Evolutionary conservation across 2,888 invertebrate species (phyloP).

Genomic region (Eulithis prunata): DNA sequence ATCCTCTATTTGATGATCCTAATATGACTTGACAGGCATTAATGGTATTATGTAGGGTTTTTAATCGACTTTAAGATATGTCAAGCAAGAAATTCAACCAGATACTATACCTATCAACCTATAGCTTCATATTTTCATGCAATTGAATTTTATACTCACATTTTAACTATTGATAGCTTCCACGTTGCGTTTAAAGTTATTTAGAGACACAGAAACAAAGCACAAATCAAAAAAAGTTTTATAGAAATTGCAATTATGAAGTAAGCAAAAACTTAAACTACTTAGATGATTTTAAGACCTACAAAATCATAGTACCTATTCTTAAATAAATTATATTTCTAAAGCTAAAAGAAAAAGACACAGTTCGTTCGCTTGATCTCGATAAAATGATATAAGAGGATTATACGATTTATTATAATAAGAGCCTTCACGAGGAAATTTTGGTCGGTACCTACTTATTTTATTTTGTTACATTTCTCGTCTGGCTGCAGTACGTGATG

Average conservation of each 20-base stretch:
- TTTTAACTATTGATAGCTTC: too few species aligned
- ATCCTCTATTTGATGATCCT: constrained; percentile 47
- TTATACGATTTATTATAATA: constrained; percentile 80
- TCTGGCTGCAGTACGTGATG: constrained; percentile 59
- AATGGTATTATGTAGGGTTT: constrained; percentile 47
- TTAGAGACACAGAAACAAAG: too few species aligned
- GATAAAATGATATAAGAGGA: constrained; percentile 81
- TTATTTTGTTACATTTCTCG: constrained; percentile 68
- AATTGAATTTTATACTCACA: too few species aligned
- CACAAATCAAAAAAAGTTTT: too few species aligned
- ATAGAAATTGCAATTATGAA: too few species aligned
- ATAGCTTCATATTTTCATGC: too few species aligned
- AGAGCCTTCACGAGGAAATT: constrained; percentile 77
- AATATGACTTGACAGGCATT: constrained; percentile 44
- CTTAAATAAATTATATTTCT: not conserved
- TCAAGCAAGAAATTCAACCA: constrained; percentile 15
- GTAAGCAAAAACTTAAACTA: too few species aligned
- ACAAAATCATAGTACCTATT: too few species aligned
- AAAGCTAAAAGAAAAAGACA: constrained; percentile 12
- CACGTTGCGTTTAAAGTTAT: too few species aligned
- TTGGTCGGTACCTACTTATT: constrained; percentile 69
- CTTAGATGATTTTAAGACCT: too few species aligned
- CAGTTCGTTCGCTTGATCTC: constrained; percentile 58
- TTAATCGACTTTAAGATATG: constrained; percentile 39
- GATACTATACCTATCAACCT: not conserved